Evolutionary conservation across 2,113 vertebrate species (phyloP).

Genomic region (Hippocampus mohnikei): DNA sequence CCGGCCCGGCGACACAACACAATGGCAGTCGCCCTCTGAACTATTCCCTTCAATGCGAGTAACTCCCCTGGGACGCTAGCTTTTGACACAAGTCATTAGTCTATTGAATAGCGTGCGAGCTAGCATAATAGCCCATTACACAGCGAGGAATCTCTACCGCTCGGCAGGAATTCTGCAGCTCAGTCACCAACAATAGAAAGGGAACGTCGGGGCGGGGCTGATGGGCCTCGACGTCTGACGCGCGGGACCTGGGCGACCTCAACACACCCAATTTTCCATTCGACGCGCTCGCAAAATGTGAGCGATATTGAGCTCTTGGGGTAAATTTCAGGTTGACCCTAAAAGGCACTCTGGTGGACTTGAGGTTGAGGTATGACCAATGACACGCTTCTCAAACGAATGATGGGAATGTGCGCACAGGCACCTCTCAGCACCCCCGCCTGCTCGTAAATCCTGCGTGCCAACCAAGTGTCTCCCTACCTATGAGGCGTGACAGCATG

Average conservation of each 20-base stretch:
- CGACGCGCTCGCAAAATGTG: neutral
- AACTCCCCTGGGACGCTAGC: constrained; percentile 56
- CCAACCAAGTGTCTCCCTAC: constrained; percentile 19
- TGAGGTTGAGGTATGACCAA: too few relatives aligned
- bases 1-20: constrained; percentile 29
- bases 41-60: constrained; percentile 27
- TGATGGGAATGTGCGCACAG: neutral
- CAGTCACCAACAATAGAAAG: constrained; percentile 62
- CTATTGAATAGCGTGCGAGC: constrained; percentile 58
- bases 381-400: too few relatives aligned
- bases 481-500: constrained; percentile 10
- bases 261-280: constrained; percentile 52
- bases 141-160: constrained; percentile 63
- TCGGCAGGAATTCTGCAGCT: constrained; percentile 60
- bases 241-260: constrained; percentile 33
- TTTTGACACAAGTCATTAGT: constrained; percentile 58
- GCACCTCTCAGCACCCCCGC: constrained; percentile 42
- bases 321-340: neutral
- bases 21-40: constrained; percentile 49
- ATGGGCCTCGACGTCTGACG: constrained; percentile 47
- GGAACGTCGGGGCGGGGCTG: constrained; percentile 48
- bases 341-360: too few relatives aligned
- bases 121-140: constrained; percentile 68
- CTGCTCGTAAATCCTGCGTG: constrained; percentile 35
- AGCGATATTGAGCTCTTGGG: neutral